Evolutionary conservation across 2,797 vertebrate species (phyloP).

Genomic region (Oreortyx pictus): DNA sequence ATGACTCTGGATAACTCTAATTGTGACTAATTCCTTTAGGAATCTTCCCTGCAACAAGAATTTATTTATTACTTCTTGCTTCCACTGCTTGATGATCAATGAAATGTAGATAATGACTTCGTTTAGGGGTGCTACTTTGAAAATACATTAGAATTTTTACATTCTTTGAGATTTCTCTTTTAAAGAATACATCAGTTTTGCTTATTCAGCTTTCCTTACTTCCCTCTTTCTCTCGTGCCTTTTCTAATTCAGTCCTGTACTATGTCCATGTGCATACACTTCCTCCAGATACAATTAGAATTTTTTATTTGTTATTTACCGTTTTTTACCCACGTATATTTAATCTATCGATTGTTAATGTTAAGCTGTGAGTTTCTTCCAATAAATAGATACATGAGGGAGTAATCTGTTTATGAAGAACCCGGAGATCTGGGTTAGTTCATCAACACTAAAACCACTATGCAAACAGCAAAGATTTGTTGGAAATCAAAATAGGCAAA

Average conservation of each 20-base stretch:
- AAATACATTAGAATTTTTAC: background rate
- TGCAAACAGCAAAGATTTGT: background rate
- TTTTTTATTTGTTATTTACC: background rate
- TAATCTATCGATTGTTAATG: background rate
- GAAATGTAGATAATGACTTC: background rate
- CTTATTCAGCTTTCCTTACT: background rate
- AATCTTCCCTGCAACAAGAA: background rate
- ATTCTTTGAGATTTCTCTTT: background rate
- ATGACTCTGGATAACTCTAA: background rate
- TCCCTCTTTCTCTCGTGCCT: background rate
- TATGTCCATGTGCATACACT: background rate
- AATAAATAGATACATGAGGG: background rate
- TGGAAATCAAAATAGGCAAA: background rate
- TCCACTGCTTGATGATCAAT: background rate
- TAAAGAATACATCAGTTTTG: background rate
- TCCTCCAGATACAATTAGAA: background rate
- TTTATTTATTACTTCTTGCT: background rate
- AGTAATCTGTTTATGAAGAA: background rate
- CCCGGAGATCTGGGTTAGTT: background rate
- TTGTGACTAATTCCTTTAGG: slow-evolving; percentile 7
- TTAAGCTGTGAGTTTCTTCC: background rate
- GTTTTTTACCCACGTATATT: background rate
- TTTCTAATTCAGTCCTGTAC: background rate
- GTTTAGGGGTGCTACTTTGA: background rate
- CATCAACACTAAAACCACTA: background rate